Evolutionary conservation across 2,113 vertebrate genomes (phyloP).

Genomic region (Amazona guildingii): DNA sequence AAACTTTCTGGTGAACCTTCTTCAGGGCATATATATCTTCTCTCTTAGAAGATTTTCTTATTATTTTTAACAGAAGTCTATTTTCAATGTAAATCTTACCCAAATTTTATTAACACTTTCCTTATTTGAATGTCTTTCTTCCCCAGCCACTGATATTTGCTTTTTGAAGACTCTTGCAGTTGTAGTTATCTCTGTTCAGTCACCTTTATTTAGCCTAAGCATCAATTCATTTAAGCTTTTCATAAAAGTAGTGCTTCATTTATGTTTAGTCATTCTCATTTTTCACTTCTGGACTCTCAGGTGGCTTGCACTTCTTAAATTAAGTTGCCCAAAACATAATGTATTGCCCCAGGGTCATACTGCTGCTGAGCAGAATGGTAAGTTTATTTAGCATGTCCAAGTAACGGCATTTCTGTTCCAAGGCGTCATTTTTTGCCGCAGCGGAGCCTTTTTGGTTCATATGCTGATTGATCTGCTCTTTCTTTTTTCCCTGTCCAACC

Average conservation of each 20-base stretch:
- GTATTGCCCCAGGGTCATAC: neutral
- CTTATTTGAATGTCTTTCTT: neutral
- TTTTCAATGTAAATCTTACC: neutral
- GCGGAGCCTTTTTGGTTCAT: neutral
- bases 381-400: neutral
- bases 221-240: constrained; percentile 19
- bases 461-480: neutral
- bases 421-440: neutral
- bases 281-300: constrained; percentile 26
- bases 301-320: neutral
- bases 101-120: neutral
- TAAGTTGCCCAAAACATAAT: constrained; percentile 1
- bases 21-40: neutral
- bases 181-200: neutral
- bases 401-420: neutral
- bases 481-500: neutral
- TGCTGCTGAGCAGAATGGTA: neutral
- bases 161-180: neutral
- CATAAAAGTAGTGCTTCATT: constrained; percentile 1
- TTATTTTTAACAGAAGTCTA: neutral
- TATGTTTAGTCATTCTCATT: constrained; percentile 30
- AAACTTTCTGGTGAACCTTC: neutral
- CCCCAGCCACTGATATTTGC: neutral
- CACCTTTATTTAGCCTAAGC: neutral
- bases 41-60: neutral